phyloP scores from a whole-genome alignment of 2,797 vertebrate species.

The Dicrostonyx torquatus region DNA sequence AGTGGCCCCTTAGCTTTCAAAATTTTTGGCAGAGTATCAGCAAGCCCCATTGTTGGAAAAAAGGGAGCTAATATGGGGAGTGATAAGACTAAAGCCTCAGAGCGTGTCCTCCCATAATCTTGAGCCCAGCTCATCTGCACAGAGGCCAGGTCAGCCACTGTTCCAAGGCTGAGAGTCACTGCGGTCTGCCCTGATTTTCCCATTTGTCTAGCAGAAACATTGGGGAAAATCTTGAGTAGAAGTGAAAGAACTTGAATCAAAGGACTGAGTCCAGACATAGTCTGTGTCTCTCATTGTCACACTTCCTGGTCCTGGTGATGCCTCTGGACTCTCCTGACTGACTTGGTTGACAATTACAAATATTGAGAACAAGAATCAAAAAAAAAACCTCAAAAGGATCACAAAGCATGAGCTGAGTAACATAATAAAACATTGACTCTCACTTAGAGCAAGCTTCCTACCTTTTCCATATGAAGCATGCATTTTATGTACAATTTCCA shows the following conservation, averaged over 20 bases:
- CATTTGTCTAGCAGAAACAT: conserved; percentile 13
- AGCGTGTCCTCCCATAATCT: background rate
- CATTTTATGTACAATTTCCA: conserved; percentile 74
- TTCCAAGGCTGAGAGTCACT: background rate
- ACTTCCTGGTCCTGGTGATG: background rate
- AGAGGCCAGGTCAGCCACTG: background rate
- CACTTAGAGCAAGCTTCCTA: conserved; percentile 69
- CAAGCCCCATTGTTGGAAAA: background rate
- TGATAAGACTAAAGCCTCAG: background rate
- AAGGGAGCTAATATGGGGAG: background rate
- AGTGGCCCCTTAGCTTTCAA: background rate
- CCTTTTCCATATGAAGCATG: conserved; percentile 70
- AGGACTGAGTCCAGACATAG: background rate
- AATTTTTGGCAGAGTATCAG: background rate
- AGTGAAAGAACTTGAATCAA: conserved; percentile 34
- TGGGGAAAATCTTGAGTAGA: conserved; percentile 28
- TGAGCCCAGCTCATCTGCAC: background rate
- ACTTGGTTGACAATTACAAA: background rate
- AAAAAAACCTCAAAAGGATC: background rate
- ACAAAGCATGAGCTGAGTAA: background rate
- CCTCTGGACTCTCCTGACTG: background rate
- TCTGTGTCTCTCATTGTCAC: background rate
- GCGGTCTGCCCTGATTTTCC: background rate
- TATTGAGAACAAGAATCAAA: background rate
- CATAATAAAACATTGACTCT: conserved; percentile 51